Percentiles rank a stretch among this genome's conserved stretches.
Conservation (phyloP, 2,113 vertebrate genomes). For the Alectura lathami region DNA sequence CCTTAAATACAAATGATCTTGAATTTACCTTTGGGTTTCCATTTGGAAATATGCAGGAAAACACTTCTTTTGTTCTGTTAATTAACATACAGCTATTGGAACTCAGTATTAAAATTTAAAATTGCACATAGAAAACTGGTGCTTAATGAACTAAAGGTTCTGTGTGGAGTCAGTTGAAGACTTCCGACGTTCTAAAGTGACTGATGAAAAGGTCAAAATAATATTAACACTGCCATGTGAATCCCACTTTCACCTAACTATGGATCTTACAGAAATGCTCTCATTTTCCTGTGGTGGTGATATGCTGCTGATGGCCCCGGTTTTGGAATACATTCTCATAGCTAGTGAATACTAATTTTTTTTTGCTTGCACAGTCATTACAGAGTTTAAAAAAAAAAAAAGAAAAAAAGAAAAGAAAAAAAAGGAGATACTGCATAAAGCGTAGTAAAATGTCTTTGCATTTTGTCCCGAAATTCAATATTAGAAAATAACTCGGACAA, state of each 20-base stretch:
- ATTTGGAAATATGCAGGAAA: not conserved
- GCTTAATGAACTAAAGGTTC: not conserved
- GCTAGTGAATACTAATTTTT: not conserved
- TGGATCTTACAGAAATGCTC: not conserved
- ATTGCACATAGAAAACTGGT: not conserved
- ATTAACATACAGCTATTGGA: not conserved
- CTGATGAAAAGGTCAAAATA: constrained; percentile 52
- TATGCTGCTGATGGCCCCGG: not conserved
- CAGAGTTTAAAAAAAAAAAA: not conserved
- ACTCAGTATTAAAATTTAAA: constrained; percentile 4
- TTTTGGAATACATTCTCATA: not conserved
- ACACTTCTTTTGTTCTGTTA: not conserved
- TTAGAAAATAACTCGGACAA: not conserved
- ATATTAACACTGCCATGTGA: not conserved
- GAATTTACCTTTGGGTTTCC: not conserved
- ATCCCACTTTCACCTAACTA: not conserved
- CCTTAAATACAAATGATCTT: not conserved
- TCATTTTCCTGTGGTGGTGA: not conserved
- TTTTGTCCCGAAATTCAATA: not conserved
- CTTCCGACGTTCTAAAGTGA: constrained; percentile 30
- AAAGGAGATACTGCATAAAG: not conserved
- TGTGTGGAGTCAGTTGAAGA: constrained; percentile 16
- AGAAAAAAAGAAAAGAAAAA: not conserved
- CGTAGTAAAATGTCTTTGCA: not conserved
- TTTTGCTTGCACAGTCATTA: not conserved